Percentiles rank a stretch among this genome's conserved stretches.
Evolutionary conservation across 2,888 invertebrate genomes (phyloP).

Genomic region (Theretra japonica): DNA sequence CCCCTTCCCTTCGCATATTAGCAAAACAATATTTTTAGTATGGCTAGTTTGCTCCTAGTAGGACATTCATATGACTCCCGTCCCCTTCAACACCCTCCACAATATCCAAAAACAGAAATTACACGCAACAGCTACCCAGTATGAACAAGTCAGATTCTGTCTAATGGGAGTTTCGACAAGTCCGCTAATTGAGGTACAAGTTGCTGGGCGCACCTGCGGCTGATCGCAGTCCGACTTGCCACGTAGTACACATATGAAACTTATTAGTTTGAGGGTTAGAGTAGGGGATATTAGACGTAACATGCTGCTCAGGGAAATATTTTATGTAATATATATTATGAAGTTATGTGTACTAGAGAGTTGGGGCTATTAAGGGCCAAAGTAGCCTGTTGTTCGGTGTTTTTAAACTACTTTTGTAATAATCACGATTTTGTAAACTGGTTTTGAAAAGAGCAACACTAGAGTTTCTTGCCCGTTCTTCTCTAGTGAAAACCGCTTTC

Average conservation of each 20-base stretch:
- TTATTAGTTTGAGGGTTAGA: background rate
- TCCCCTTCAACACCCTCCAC: background rate
- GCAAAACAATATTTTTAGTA: too few relatives aligned
- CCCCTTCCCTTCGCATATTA: too few relatives aligned
- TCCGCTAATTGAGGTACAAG: constrained; percentile 3
- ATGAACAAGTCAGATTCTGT: background rate
- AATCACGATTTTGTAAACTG: too few relatives aligned
- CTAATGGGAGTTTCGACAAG: constrained; percentile 14
- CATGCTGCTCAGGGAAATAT: background rate
- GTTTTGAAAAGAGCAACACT: too few relatives aligned
- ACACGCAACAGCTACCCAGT: background rate
- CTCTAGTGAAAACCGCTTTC: too few relatives aligned
- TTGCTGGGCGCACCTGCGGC: background rate
- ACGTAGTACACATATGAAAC: background rate
- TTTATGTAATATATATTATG: background rate
- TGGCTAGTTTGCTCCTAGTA: too few relatives aligned
- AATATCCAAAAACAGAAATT: background rate
- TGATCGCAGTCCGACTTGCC: constrained; percentile 7
- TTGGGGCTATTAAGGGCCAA: too few relatives aligned
- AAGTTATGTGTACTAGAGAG: background rate
- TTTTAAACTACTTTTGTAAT: too few relatives aligned
- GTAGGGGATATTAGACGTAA: background rate
- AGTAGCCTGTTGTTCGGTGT: too few relatives aligned
- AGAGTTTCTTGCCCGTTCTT: too few relatives aligned
- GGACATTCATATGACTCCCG: too few relatives aligned